These are phyloP conservation scores for Ophonus ardosiacus DNA, from an alignment of 2,888 invertebrate genomes.

Conservation along the genomic window DNA sequence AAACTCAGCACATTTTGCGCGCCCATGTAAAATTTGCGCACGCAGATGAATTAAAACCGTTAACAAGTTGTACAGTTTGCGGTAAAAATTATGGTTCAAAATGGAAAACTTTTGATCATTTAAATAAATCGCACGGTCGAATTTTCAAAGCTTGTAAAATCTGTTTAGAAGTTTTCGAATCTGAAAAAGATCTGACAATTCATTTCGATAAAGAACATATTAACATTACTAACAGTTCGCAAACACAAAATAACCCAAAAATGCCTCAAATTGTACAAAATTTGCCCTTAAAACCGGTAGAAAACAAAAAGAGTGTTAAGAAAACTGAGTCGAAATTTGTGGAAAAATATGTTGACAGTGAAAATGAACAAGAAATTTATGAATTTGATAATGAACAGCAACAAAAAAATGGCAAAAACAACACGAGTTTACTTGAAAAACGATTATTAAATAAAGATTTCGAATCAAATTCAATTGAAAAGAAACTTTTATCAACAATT, in stretches of 20 bases:
- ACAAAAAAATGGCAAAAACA: conserved; percentile 16
- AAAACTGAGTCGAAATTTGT: neutral
- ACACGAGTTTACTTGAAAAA: conserved; percentile 17
- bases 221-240: neutral
- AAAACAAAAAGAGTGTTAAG: neutral
- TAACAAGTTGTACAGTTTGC: conserved; percentile 79
- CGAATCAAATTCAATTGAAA: conserved; percentile 12
- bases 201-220: conserved; percentile 76
- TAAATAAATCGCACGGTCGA: conserved; percentile 79
- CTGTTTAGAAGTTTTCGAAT: conserved; percentile 79
- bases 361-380: neutral
- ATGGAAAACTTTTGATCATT: conserved; percentile 80
- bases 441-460: conserved; percentile 10
- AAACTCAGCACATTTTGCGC: conserved; percentile 78
- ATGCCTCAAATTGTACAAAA: neutral
- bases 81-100: conserved; percentile 80
- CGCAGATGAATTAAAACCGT: conserved; percentile 75
- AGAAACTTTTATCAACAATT: neutral
- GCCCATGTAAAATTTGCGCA: conserved; percentile 78
- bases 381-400: neutral
- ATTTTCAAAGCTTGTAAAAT: conserved; percentile 79
- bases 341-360: neutral
- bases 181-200: conserved; percentile 76
- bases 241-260: neutral
- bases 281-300: neutral